Evolutionary conservation across 2,888 invertebrate genomes (phyloP).

Genomic region (Melanostoma mellinum): DNA sequence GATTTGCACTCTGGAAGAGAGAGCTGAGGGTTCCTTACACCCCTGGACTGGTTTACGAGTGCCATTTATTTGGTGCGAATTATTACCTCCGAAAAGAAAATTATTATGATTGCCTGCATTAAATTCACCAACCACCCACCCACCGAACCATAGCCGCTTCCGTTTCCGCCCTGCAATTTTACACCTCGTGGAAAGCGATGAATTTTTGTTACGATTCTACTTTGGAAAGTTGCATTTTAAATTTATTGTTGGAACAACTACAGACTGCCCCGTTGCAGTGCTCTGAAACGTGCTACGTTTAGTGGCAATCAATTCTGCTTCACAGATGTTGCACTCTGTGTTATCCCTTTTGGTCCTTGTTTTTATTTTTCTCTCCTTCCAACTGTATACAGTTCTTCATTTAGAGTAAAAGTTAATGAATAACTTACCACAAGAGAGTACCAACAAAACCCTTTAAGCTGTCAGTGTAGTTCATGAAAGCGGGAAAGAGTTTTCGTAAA

Average conservation of each 20-base stretch:
- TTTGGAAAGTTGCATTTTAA: conserved; percentile 66
- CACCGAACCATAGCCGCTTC: conserved; percentile 10
- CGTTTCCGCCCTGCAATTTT: conserved; percentile 3
- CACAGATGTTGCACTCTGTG: conserved; percentile 45
- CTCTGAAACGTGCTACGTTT: conserved; percentile 49
- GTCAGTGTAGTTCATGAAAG: conserved; percentile 52
- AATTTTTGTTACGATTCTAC: conserved; percentile 50
- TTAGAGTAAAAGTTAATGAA: conserved; percentile 69
- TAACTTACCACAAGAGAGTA: conserved; percentile 60
- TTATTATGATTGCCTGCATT: conserved; percentile 72
- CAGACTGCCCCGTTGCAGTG: not conserved
- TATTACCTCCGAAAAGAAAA: conserved; percentile 68
- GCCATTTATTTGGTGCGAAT: conserved; percentile 68
- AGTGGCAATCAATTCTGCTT: conserved; percentile 62
- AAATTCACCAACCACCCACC: conserved; percentile 39
- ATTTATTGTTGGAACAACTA: conserved; percentile 54
- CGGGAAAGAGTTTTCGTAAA: conserved; percentile 31
- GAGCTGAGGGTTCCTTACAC: conserved; percentile 30
- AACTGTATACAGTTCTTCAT: conserved; percentile 35
- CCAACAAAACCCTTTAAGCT: conserved; percentile 62
- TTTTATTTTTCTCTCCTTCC: not conserved
- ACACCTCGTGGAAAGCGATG: conserved; percentile 32
- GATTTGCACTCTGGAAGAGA: conserved; percentile 21
- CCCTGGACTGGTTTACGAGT: conserved; percentile 53
- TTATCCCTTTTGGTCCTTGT: conserved; percentile 36